These are phyloP conservation scores for Nomada fucata DNA, from an alignment of 2,888 invertebrate genomes.

Conservation along the genomic window DNA sequence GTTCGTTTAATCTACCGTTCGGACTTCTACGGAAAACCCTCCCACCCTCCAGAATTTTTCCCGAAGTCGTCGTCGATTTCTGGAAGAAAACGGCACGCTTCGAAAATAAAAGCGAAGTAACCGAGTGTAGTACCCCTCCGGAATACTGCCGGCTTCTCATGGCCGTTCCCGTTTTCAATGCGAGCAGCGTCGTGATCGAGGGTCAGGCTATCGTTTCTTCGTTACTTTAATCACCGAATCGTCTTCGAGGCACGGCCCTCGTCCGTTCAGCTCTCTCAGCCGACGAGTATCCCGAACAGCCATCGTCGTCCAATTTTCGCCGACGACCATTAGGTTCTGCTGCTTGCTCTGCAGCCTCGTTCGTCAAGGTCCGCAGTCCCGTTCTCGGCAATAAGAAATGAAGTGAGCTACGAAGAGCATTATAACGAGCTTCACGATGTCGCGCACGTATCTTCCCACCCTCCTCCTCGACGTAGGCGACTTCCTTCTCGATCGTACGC, in stretches of 20 bases:
- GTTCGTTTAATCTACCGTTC: background rate
- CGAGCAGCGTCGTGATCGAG: slow-evolving; percentile 19
- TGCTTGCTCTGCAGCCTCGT: slow-evolving; percentile 64
- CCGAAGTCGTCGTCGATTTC: background rate
- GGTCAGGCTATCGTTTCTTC: slow-evolving; percentile 52
- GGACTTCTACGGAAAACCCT: too few species aligned
- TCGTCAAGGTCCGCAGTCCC: slow-evolving; percentile 62
- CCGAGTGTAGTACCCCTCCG: background rate
- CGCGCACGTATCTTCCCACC: slow-evolving; percentile 74
- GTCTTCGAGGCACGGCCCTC: slow-evolving; percentile 50
- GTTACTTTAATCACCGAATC: slow-evolving; percentile 65
- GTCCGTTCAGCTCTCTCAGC: slow-evolving; percentile 25
- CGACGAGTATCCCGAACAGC: slow-evolving; percentile 49
- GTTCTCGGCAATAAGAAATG: slow-evolving; percentile 67
- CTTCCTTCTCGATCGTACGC: slow-evolving; percentile 17
- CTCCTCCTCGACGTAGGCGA: slow-evolving; percentile 27
- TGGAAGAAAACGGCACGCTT: background rate
- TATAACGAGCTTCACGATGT: slow-evolving; percentile 78
- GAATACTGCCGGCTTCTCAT: slow-evolving; percentile 26
- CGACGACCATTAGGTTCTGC: slow-evolving; percentile 66
- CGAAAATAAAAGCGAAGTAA: background rate
- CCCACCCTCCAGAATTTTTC: background rate
- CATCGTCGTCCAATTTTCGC: slow-evolving; percentile 71
- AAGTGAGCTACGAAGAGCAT: slow-evolving; percentile 69
- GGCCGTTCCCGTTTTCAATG: background rate